A percentile compares a stretch with the other conserved stretches of the same genome.
phyloP scores from a whole-genome alignment of 1,140 invertebrate species.

The Ditylenchus dipsaci region DNA sequence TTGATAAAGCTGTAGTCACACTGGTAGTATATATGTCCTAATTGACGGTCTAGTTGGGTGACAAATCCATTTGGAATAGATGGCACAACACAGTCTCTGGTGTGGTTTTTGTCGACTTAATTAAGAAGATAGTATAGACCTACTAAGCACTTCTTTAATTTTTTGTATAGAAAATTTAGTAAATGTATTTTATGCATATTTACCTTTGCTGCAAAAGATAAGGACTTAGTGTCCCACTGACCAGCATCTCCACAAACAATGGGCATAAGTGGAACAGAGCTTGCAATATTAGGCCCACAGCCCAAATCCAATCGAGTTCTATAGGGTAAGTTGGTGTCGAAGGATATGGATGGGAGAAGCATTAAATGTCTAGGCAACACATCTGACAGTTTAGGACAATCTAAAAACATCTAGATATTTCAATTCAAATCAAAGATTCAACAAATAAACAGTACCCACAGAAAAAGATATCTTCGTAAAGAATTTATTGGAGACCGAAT shows the following conservation, averaged over 20 bases:
- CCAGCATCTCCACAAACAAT: background rate
- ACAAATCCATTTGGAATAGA: constrained; percentile 3
- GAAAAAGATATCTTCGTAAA: background rate
- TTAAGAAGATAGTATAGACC: too few species aligned
- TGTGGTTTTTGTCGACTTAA: too few species aligned
- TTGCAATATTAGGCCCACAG: background rate
- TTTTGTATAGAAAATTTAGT: too few species aligned
- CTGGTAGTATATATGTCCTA: background rate
- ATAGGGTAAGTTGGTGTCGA: background rate
- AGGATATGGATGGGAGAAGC: background rate
- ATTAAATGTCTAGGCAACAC: background rate
- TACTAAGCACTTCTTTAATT: too few species aligned
- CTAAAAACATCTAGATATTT: background rate
- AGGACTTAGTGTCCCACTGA: background rate
- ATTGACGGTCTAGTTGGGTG: background rate
- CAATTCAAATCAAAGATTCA: background rate
- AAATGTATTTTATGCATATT: too few species aligned
- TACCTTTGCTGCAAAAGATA: background rate
- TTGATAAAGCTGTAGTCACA: constrained; percentile 10
- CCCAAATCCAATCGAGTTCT: background rate
- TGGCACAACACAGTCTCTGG: background rate
- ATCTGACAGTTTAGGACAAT: background rate
- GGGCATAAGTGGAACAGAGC: background rate
- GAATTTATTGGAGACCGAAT: background rate
- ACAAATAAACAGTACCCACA: too few species aligned